Base-by-base conservation (phyloP, 2,797 vertebrate species). In the Trematomus bernacchii region DNA sequence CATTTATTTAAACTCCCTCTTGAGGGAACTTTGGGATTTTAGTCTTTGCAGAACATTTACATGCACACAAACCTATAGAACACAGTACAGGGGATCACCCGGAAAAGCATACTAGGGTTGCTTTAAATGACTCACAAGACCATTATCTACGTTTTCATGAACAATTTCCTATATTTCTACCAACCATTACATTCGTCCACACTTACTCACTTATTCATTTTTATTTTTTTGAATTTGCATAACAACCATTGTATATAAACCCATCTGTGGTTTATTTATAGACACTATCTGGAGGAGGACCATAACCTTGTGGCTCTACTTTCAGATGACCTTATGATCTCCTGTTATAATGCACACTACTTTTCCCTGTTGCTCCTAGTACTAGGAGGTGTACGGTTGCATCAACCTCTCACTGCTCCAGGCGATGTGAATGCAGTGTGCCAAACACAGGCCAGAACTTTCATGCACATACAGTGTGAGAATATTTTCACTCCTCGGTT, bases 311-410 rank as follows among this genome's bases (percentile, higher is more conserved):
- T 55, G 71, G 74, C 68, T 70, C 67, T 42, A 6, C 77, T 77
- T 54, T 82, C 72, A 30, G 62, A 69, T 80, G 85, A 87, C 87
- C 88, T 77, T 3, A 0, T 59, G 80, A 79, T 69, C 79, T 67
- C 47, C 18, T 2, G 10, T 54, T 50, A 30, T 47, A 64, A 30
- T 40, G 43, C 48, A 12, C 73, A 1, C 47, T 52, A 21, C 71
- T 33, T 46, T 53, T 43, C 67, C 30, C 55, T 19, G 71, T 50
- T 67, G 71, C 79, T 73, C 70, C 48, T 73, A 40, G 30, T 54
- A 10, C 48, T 68, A 77, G 71, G 66, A 78, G 77, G 54, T 68
- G 76, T 52, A 30, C 61, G 42, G 57, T 44, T 66, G 72, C 85
- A 78, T 23, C 66, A 61, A 73, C 77, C 76, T 83, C 77, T 77